Conservation (phyloP, 2,113 vertebrate genomes). For the Emydocephalus ijimae region DNA sequence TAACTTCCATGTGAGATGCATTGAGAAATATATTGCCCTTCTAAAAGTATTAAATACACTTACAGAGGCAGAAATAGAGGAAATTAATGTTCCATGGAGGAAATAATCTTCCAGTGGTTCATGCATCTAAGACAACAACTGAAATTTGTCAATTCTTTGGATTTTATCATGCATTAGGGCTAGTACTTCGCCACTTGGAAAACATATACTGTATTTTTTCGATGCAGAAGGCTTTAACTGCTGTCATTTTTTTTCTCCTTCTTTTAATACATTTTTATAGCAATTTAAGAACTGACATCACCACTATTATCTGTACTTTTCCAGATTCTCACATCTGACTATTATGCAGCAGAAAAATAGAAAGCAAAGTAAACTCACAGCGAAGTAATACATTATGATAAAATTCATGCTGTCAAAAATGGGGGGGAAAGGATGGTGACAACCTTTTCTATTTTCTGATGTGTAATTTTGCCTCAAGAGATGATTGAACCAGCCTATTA, state of each 20-base stretch:
- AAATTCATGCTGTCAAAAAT: not conserved
- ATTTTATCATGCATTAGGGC: not conserved
- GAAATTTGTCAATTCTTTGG: not conserved
- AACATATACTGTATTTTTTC: not conserved
- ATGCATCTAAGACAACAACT: not conserved
- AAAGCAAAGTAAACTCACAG: not conserved
- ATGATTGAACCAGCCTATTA: not conserved
- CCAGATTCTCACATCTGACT: not conserved
- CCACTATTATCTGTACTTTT: not conserved
- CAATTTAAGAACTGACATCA: not conserved
- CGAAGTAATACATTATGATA: not conserved
- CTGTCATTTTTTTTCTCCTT: not conserved
- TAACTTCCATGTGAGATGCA: not conserved
- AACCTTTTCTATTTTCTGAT: not conserved
- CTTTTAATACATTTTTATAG: not conserved
- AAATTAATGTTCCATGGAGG: not conserved
- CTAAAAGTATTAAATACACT: not conserved
- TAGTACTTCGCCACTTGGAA: not conserved
- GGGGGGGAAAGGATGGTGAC: too few species aligned
- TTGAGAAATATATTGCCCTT: not conserved
- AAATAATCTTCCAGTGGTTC: not conserved
- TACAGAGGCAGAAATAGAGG: not conserved
- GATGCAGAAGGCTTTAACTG: not conserved
- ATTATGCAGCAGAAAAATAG: not conserved
- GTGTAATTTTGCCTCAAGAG: not conserved